Base-by-base conservation (phyloP, 1,140 invertebrate genomes). In the Microplitis demolitor region DNA sequence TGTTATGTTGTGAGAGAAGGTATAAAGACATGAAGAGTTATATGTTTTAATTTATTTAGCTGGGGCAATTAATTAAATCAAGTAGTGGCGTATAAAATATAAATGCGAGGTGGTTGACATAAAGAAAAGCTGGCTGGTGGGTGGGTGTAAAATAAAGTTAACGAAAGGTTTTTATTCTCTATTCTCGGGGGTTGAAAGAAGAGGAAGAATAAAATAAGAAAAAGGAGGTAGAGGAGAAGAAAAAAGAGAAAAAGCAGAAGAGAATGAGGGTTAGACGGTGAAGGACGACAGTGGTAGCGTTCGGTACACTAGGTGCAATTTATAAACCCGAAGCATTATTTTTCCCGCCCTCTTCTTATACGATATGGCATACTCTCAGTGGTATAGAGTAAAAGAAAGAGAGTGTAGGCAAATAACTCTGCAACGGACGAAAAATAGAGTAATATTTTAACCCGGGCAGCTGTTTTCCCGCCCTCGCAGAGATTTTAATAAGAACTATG, bases 401-500 rank as follows among this genome's bases (percentile, higher is more conserved):
- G 45, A 61, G 56, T 58, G 69, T 61, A 63, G 50, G 70, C 70
- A 75, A 75, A 75, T 75, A 75, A 75, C 69, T 72, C 66, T 69
- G 33, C 34, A 62, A 71, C 74, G 34, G 66, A 75, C 69, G 69
- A 72, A 75, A 72, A 75, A 75, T 75, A 75, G 74, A 69, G 63
- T 72, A 66, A 75, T 75, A 75, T 72, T 75, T 69, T 69, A 9
- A 34, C 33, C n/a, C 51, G 64, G 58, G 64, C 74, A 75, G 74
- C 69, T 75, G 74, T 39, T 45, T 66, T 37, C 35, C 61, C 51
- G 62, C 50, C 61, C 62, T 62, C 63, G 67, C 72, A 73, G 70
- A 75, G 74, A 75, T 75, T 75, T 69, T 75, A 75, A 74, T 74
- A 74, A 74, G 73, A 71, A 71, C 73, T 66, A 54, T 69, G 63